These are phyloP conservation scores for Pyrrhia umbra DNA, from an alignment of 2,888 invertebrate species.

Conservation along the genomic window DNA sequence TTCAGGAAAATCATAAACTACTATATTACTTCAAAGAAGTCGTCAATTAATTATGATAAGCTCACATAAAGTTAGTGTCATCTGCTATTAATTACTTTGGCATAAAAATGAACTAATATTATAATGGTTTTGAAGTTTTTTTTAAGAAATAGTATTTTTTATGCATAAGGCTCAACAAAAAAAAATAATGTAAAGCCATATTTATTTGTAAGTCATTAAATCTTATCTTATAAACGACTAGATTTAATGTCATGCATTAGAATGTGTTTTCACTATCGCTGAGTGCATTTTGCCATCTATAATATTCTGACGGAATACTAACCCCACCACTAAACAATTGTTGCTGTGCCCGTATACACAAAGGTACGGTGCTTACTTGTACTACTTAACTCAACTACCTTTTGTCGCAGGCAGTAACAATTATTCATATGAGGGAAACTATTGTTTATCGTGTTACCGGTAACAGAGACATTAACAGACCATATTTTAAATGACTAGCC, in stretches of 20 bases:
- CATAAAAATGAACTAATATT: too few relatives aligned
- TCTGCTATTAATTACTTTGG: background rate
- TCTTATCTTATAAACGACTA: too few relatives aligned
- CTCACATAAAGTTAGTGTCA: slow-evolving; percentile 8
- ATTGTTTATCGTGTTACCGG: slow-evolving; percentile 36
- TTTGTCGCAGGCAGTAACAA: slow-evolving; percentile 37
- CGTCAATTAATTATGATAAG: background rate
- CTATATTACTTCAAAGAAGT: background rate
- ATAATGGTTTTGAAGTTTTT: slow-evolving; percentile 2
- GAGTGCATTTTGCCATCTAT: background rate
- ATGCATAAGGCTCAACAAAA: too few relatives aligned
- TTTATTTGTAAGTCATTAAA: too few relatives aligned
- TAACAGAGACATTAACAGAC: slow-evolving; percentile 42
- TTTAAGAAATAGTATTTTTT: too few relatives aligned
- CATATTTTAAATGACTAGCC: slow-evolving; percentile 38
- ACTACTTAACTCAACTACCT: slow-evolving; percentile 48
- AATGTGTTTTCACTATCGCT: slow-evolving; percentile 10
- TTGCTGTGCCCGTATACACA: slow-evolving; percentile 9
- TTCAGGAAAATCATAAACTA: background rate
- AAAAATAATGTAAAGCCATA: too few relatives aligned
- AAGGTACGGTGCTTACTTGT: slow-evolving; percentile 38
- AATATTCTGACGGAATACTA: background rate
- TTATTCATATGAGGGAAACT: slow-evolving; percentile 46
- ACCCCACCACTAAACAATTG: slow-evolving; percentile 15
- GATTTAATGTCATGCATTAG: background rate